Percentiles rank a stretch among this genome's conserved stretches.
These are phyloP conservation scores for Lithobius niger DNA, from an alignment of 1,140 invertebrate species.

Conservation along the genomic window DNA sequence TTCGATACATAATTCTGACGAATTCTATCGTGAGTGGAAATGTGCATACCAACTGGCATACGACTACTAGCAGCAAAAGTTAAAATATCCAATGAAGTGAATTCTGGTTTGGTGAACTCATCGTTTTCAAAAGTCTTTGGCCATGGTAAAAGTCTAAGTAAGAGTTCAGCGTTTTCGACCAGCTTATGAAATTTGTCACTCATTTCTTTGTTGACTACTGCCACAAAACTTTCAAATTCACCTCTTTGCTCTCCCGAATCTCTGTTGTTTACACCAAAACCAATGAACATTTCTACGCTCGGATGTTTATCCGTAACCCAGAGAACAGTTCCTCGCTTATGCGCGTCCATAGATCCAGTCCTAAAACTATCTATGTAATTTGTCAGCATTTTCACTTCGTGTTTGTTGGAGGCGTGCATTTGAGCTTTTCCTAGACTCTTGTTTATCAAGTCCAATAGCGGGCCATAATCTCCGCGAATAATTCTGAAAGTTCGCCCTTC, in stretches of 20 bases:
- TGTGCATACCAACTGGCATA: constrained; percentile 90
- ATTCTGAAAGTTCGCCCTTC: constrained; percentile 56
- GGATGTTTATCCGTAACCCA: constrained; percentile 92
- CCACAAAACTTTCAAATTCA: constrained; percentile 91
- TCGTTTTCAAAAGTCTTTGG: constrained; percentile 78
- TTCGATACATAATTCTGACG: too few species aligned
- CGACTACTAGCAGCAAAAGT: constrained; percentile 80
- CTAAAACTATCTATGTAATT: constrained; percentile 73
- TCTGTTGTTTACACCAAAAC: constrained; percentile 87
- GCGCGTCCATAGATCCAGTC: constrained; percentile 68
- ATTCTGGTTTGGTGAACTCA: constrained; percentile 79
- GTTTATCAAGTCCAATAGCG: constrained; percentile 50
- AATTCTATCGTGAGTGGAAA: too few species aligned
- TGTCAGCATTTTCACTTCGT: constrained; percentile 67
- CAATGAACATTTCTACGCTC: constrained; percentile 82
- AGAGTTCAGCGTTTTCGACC: constrained; percentile 64
- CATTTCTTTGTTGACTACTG: constrained; percentile 88
- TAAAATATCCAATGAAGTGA: constrained; percentile 89
- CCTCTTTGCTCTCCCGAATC: constrained; percentile 83
- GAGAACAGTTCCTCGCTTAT: constrained; percentile 74
- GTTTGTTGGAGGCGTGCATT: constrained; percentile 61
- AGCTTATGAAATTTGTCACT: constrained; percentile 74
- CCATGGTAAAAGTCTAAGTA: constrained; percentile 76
- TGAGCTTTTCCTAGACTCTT: constrained; percentile 53
- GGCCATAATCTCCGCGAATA: constrained; percentile 73